phyloP scores from a whole-genome alignment of 2,888 invertebrate species.

The Drosophila anomalipes region DNA sequence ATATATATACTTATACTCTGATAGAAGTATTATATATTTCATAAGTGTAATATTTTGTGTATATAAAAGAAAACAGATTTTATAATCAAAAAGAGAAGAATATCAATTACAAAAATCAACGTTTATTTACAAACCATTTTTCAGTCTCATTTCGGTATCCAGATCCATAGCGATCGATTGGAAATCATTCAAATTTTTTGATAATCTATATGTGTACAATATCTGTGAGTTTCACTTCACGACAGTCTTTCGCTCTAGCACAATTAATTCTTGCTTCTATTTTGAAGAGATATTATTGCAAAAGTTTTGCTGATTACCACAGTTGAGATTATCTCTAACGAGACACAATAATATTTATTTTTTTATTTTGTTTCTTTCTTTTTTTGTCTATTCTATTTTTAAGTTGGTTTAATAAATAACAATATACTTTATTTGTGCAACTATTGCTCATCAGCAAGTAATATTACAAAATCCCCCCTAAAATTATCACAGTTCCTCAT shows the following conservation, averaged over 20 bases:
- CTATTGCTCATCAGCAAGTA: constrained; percentile 10
- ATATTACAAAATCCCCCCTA: constrained; percentile 6
- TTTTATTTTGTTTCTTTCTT: not conserved
- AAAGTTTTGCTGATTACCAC: not conserved
- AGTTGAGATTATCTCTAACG: not conserved
- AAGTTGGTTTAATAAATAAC: not conserved
- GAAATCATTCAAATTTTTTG: not conserved
- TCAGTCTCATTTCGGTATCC: not conserved
- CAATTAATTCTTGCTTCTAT: not conserved
- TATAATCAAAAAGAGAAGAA: not conserved
- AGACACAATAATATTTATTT: not conserved
- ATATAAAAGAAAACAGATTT: not conserved
- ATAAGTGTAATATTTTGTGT: not conserved
- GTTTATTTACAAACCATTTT: not conserved
- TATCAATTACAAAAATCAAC: not conserved
- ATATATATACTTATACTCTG: not conserved
- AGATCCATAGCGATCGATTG: not conserved
- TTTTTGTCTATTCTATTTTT: not conserved
- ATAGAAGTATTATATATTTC: not conserved
- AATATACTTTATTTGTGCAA: not conserved
- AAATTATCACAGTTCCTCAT: not conserved
- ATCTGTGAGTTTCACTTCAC: not conserved
- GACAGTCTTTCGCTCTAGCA: not conserved
- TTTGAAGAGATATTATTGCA: not conserved
- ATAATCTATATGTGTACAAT: not conserved